A percentile compares a stretch with the other conserved stretches of the same genome.
These are phyloP conservation scores for Telenomus remus DNA, from an alignment of 1,140 invertebrate species.

Conservation along the genomic window DNA sequence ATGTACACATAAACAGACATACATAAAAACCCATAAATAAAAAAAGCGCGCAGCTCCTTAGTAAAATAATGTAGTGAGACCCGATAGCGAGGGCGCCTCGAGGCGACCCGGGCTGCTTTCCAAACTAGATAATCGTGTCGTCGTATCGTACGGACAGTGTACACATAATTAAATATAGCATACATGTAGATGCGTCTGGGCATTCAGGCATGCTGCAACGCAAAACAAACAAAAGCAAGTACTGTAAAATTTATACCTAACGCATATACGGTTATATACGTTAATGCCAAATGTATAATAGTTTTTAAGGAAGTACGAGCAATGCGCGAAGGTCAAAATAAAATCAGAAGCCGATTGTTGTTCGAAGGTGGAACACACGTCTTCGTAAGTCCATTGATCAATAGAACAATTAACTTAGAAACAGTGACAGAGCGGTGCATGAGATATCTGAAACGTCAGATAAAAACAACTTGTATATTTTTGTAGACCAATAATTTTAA, in stretches of 20 bases:
- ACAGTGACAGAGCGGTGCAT: neutral
- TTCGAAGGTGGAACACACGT: slow-evolving; percentile 46
- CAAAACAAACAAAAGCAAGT: slow-evolving; percentile 61
- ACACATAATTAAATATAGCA: slow-evolving; percentile 64
- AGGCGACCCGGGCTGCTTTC: slow-evolving; percentile 61
- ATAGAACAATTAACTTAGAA: slow-evolving; percentile 2
- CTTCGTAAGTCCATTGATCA: slow-evolving; percentile 54
- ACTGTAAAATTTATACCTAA: slow-evolving; percentile 72
- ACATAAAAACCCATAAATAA: slow-evolving; percentile 28
- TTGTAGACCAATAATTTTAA: no score
- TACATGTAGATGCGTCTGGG: slow-evolving; percentile 58
- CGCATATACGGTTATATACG: slow-evolving; percentile 73
- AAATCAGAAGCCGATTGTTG: slow-evolving; percentile 53
- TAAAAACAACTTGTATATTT: no score
- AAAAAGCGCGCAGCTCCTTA: slow-evolving; percentile 57
- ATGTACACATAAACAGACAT: slow-evolving; percentile 14
- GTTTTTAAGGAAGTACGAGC: slow-evolving; percentile 64
- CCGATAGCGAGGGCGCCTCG: slow-evolving; percentile 48
- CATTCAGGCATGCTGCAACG: slow-evolving; percentile 35
- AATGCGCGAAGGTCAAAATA: slow-evolving; percentile 52
- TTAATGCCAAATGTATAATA: slow-evolving; percentile 77
- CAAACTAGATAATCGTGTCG: slow-evolving; percentile 68
- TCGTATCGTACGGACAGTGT: slow-evolving; percentile 64
- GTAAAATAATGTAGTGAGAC: slow-evolving; percentile 58
- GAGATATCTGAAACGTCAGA: no score